A percentile compares a stretch with the other conserved stretches of the same genome.
Conservation (phyloP, 2,113 vertebrate species). For the Sphyrna mokarran region DNA sequence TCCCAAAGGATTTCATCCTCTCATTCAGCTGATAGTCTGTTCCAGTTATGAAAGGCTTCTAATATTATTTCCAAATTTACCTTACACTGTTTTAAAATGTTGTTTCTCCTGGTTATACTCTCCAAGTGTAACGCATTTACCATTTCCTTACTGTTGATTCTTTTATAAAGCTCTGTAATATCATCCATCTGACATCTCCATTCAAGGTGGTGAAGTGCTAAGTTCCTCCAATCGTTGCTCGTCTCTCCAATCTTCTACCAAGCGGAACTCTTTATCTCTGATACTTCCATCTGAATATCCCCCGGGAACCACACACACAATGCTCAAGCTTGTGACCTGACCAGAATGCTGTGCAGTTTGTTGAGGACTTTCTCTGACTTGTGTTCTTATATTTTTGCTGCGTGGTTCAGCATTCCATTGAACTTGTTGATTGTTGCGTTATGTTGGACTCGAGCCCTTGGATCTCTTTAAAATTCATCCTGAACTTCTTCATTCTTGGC, state of each 20-base stretch:
- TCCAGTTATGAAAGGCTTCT: background rate
- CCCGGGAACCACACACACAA: too few relatives aligned
- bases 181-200: background rate
- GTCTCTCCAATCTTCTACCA: too few relatives aligned
- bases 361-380: too few relatives aligned
- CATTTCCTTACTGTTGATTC: too few relatives aligned
- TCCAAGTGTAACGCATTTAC: too few relatives aligned
- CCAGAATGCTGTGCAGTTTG: background rate
- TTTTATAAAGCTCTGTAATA: background rate
- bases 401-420: background rate
- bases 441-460: too few relatives aligned
- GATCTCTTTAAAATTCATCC: background rate
- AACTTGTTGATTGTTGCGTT: background rate
- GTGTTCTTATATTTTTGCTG: background rate
- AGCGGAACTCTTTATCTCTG: too few relatives aligned
- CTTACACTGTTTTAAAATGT: background rate
- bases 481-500: background rate
- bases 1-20: too few relatives aligned
- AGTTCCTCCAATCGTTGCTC: too few relatives aligned
- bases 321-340: too few relatives aligned
- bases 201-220: too few relatives aligned
- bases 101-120: background rate
- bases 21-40: background rate
- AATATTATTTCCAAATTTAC: background rate
- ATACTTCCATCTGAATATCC: too few relatives aligned